Percentiles rank a stretch among this genome's conserved stretches.
phyloP scores from a whole-genome alignment of 1,140 invertebrate genomes.

The Teleogryllus occipitalis region DNA sequence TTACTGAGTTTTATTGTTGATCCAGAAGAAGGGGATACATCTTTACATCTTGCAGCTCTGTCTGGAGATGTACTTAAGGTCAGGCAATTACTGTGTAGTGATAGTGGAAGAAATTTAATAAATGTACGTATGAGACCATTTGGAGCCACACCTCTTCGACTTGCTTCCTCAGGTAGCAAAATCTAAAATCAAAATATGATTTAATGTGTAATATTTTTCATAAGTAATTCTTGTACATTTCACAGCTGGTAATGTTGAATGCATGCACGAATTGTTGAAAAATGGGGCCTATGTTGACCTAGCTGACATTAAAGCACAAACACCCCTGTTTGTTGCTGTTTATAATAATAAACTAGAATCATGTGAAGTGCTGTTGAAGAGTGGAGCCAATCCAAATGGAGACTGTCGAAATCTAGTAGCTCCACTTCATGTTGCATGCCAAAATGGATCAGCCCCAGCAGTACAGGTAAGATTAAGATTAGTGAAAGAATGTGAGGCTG shows the following conservation, averaged over 20 bases:
- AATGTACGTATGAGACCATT: constrained; percentile 11
- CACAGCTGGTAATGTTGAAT: constrained; percentile 10
- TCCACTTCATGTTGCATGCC: constrained; percentile 11
- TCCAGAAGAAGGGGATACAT: constrained; percentile 11
- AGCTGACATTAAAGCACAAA: constrained; percentile 13
- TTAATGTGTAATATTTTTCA: too few relatives aligned
- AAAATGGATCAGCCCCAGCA: neutral
- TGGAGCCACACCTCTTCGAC: constrained; percentile 8
- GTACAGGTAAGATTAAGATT: neutral
- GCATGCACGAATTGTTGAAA: neutral
- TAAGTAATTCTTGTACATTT: neutral
- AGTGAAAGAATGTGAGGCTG: neutral
- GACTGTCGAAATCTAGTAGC: constrained; percentile 3
- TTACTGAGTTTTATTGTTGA: constrained; percentile 12
- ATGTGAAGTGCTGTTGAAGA: neutral
- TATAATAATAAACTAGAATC: constrained; percentile 2
- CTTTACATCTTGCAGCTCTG: constrained; percentile 1
- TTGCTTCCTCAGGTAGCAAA: constrained; percentile 9
- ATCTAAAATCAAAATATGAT: too few relatives aligned
- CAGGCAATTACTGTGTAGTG: neutral
- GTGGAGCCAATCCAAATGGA: constrained; percentile 8
- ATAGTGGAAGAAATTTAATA: neutral
- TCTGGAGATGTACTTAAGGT: neutral
- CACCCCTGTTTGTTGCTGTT: constrained; percentile 13
- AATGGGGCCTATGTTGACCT: constrained; percentile 7